These are phyloP conservation scores for Andrena dorsata DNA, from an alignment of 2,888 invertebrate genomes.

Conservation along the genomic window DNA sequence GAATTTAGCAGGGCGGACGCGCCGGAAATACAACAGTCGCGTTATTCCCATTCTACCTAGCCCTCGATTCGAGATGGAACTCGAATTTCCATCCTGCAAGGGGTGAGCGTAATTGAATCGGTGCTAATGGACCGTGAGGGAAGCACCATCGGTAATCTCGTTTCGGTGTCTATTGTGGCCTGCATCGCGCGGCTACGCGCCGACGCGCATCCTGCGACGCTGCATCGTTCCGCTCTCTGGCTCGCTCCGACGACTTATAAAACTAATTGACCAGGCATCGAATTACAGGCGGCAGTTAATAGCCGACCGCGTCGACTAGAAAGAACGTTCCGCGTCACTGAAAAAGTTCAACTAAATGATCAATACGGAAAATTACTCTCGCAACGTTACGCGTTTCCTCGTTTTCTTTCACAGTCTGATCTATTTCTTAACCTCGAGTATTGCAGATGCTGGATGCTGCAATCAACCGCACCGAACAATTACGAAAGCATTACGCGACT, in stretches of 20 bases:
- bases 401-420: neutral
- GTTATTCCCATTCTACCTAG: constrained; percentile 5
- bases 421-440: no score
- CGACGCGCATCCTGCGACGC: neutral
- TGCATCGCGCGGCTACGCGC: constrained; percentile 8
- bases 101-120: constrained; percentile 64
- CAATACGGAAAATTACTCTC: neutral
- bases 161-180: constrained; percentile 58
- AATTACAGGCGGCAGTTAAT: constrained; percentile 29
- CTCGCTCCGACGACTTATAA: constrained; percentile 8
- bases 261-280: constrained; percentile 34
- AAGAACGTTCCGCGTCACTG: neutral
- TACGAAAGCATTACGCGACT: no score
- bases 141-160: constrained; percentile 62
- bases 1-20: neutral
- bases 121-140: constrained; percentile 53
- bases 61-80: constrained; percentile 22
- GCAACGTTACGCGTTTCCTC: neutral
- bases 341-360: neutral
- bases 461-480: no score
- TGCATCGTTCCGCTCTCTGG: neutral
- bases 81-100: constrained; percentile 44
- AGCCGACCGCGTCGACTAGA: neutral
- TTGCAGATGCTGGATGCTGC: no score
- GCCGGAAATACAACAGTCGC: neutral